These are phyloP conservation scores for Labroides dimidiatus DNA, from an alignment of 2,797 vertebrate genomes.

Conservation along the genomic window DNA sequence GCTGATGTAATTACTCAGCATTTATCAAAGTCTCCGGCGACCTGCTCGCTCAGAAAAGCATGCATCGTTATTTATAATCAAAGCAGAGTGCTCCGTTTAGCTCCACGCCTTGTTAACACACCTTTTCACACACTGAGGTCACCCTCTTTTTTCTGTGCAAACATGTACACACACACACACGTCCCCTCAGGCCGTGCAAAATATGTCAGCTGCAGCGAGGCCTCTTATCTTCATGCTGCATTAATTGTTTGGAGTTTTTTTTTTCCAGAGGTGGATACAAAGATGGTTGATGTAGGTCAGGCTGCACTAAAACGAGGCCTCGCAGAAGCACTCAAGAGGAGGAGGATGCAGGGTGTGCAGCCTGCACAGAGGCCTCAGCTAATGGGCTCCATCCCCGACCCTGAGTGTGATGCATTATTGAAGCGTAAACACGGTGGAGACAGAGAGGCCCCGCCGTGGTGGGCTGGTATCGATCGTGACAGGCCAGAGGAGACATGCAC, in stretches of 20 bases:
- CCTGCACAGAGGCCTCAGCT: slow-evolving; percentile 27
- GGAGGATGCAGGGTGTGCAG: slow-evolving; percentile 34
- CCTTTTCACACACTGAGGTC: slow-evolving; percentile 20
- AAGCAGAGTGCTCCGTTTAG: slow-evolving; percentile 43
- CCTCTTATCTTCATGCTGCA: slow-evolving; percentile 67
- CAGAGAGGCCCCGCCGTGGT: slow-evolving; percentile 66
- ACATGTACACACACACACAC: slow-evolving; percentile 31
- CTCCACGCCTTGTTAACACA: slow-evolving; percentile 59
- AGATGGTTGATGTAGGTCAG: slow-evolving; percentile 73
- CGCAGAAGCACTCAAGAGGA: slow-evolving; percentile 55
- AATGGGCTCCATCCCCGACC: slow-evolving; percentile 68
- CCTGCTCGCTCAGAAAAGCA: slow-evolving; percentile 50
- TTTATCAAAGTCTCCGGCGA: slow-evolving; percentile 69
- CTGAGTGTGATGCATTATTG: slow-evolving; percentile 76
- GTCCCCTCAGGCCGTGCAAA: slow-evolving; percentile 48
- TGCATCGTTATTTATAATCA: slow-evolving; percentile 52
- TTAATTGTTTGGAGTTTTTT: slow-evolving; percentile 73
- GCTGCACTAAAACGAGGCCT: slow-evolving; percentile 67
- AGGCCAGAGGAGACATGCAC: slow-evolving; percentile 76
- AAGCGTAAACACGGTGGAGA: slow-evolving; percentile 78
- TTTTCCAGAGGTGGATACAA: slow-evolving; percentile 62
- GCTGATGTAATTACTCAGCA: slow-evolving; percentile 76
- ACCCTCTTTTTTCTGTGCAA: neutral
- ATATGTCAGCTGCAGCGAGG: slow-evolving; percentile 58
- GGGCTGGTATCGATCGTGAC: slow-evolving; percentile 79